Percentiles rank a stretch among this genome's conserved stretches.
phyloP scores from a whole-genome alignment of 2,797 vertebrate species.

The Phalloptychus januarius region DNA sequence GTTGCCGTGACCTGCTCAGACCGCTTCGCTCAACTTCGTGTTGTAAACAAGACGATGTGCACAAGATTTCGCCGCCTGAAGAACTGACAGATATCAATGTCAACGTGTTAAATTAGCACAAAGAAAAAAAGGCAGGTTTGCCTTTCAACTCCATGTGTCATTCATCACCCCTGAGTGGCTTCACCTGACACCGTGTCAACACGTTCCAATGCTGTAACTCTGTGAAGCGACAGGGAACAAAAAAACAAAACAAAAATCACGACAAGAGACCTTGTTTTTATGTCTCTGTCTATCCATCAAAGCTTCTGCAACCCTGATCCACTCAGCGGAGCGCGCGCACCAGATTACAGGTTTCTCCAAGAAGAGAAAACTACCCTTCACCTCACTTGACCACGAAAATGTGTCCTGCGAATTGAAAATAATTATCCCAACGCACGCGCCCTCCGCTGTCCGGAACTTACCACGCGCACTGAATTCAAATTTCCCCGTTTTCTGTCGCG shows the following conservation, averaged over 20 bases:
- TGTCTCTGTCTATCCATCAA: constrained; percentile 63
- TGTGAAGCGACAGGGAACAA: constrained; percentile 25
- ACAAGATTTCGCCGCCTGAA: constrained; percentile 19
- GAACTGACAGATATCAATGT: constrained; percentile 63
- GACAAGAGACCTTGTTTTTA: constrained; percentile 53
- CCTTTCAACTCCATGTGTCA: constrained; percentile 55
- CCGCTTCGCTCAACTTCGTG: background rate
- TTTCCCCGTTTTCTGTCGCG: constrained; percentile 52
- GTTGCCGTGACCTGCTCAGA: background rate
- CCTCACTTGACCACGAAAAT: constrained; percentile 30
- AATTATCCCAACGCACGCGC: background rate
- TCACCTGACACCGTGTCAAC: constrained; percentile 52
- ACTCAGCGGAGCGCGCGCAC: constrained; percentile 19
- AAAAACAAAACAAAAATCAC: constrained; percentile 9
- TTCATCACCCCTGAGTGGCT: constrained; percentile 57
- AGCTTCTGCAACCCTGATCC: constrained; percentile 33
- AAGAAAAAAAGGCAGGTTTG: constrained; percentile 58
- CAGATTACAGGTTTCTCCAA: background rate
- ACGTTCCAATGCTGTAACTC: constrained; percentile 35
- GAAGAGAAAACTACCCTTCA: constrained; percentile 38
- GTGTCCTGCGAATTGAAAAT: constrained; percentile 6
- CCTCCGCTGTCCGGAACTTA: background rate
- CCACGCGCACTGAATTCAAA: constrained; percentile 42
- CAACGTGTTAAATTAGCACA: constrained; percentile 51
- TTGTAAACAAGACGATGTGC: background rate